Evolutionary conservation across 1,140 invertebrate species (phyloP).

Genomic region (Notospermus geniculatus): DNA sequence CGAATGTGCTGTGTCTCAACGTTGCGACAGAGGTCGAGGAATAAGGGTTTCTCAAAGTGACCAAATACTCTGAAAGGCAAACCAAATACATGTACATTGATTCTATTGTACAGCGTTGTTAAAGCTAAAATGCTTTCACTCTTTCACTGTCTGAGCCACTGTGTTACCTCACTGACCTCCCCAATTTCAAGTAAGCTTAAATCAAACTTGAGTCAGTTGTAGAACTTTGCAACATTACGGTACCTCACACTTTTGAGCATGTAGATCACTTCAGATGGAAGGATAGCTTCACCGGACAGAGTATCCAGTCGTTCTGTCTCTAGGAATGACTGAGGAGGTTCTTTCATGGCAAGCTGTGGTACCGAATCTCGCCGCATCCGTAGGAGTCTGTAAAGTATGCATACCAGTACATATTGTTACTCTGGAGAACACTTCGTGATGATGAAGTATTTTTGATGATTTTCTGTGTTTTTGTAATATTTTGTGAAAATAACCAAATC

Average conservation of each 20-base stretch:
- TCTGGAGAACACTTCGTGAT: too few species aligned
- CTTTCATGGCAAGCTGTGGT: slow-evolving; percentile 67
- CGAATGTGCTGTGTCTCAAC: slow-evolving; percentile 84
- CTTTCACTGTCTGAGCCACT: too few species aligned
- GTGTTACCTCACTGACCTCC: too few species aligned
- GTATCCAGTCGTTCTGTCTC: slow-evolving; percentile 76
- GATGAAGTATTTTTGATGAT: too few species aligned
- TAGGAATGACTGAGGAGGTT: slow-evolving; percentile 90
- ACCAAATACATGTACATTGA: too few species aligned
- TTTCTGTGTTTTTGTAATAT: too few species aligned
- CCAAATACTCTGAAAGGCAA: slow-evolving; percentile 77
- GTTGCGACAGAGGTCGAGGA: slow-evolving; percentile 90
- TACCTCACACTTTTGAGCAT: slow-evolving; percentile 90
- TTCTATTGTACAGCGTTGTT: too few species aligned
- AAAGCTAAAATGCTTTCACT: too few species aligned
- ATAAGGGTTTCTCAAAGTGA: slow-evolving; percentile 95
- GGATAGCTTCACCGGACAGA: slow-evolving; percentile 71
- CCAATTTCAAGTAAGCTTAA: too few species aligned
- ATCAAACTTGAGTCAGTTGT: too few species aligned
- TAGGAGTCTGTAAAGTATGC: slow-evolving; percentile 52
- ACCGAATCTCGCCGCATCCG: slow-evolving; percentile 47
- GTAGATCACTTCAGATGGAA: slow-evolving; percentile 91
- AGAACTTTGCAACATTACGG: neutral
- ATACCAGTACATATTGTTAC: slow-evolving; percentile 12
- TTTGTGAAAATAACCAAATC: too few species aligned